A percentile compares a stretch with the other conserved stretches of the same genome.
These are phyloP conservation scores for Hyposoter dolosus DNA, from an alignment of 2,888 invertebrate genomes.

Conservation along the genomic window DNA sequence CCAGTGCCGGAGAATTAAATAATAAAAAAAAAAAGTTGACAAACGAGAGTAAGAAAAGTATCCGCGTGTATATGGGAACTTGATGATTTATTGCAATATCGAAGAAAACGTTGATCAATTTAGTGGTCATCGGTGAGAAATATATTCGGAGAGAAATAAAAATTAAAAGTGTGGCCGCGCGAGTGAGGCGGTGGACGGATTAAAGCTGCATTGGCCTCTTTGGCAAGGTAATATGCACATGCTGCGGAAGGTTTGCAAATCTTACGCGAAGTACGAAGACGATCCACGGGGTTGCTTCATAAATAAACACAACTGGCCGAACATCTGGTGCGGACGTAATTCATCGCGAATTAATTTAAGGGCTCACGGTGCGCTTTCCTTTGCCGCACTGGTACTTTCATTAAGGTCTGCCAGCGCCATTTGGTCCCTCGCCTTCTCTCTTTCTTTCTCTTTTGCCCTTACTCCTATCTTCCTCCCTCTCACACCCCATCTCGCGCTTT, in stretches of 20 bases:
- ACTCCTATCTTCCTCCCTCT: slow-evolving; percentile 70
- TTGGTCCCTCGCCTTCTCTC: slow-evolving; percentile 78
- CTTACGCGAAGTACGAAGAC: slow-evolving; percentile 70
- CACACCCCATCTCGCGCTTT: slow-evolving; percentile 78
- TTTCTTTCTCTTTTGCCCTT: slow-evolving; percentile 31
- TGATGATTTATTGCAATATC: background rate
- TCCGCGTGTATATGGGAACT: too few species aligned
- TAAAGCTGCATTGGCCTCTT: slow-evolving; percentile 8
- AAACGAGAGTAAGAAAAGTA: background rate
- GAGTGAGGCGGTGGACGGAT: background rate
- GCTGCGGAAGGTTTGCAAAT: slow-evolving; percentile 32
- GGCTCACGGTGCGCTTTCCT: slow-evolving; percentile 75
- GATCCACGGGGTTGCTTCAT: slow-evolving; percentile 83
- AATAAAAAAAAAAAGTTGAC: background rate
- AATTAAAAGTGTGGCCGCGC: background rate
- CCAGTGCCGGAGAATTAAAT: background rate
- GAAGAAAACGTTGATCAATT: background rate
- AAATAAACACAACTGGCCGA: slow-evolving; percentile 85
- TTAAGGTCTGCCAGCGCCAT: slow-evolving; percentile 84
- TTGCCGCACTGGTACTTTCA: slow-evolving; percentile 83
- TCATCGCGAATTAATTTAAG: slow-evolving; percentile 85
- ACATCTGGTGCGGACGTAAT: slow-evolving; percentile 85
- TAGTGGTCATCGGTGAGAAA: background rate
- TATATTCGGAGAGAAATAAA: background rate
- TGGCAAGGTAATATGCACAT: slow-evolving; percentile 7